These are phyloP conservation scores for Callaeas wilsoni DNA, from an alignment of 2,113 vertebrate species.

Conservation along the genomic window DNA sequence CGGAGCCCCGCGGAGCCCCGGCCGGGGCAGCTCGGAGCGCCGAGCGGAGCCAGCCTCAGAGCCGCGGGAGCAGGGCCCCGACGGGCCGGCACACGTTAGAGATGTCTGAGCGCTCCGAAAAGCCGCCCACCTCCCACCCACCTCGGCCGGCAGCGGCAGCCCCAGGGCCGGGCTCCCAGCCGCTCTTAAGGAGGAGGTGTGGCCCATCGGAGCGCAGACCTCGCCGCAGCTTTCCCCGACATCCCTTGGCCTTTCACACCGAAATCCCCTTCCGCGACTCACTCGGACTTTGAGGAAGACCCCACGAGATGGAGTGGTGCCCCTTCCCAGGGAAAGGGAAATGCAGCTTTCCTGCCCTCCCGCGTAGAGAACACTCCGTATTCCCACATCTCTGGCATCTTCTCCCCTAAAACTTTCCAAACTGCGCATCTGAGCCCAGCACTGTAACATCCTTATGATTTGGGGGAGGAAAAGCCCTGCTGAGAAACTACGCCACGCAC, in stretches of 20 bases:
- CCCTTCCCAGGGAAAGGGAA: background rate
- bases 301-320: background rate
- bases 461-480: background rate
- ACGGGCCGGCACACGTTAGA: accelerated
- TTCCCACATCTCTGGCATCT: accelerated
- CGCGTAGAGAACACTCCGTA: accelerated
- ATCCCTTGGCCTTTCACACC: background rate
- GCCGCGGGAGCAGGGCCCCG: too few relatives aligned
- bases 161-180: background rate
- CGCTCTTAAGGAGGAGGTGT: background rate
- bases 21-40: background rate
- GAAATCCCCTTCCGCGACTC: background rate
- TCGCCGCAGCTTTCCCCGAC: background rate
- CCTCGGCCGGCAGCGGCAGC: background rate
- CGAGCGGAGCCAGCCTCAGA: background rate
- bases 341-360: background rate
- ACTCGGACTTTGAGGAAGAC: background rate
- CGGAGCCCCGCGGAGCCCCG: background rate
- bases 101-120: background rate
- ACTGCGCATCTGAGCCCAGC: accelerated
- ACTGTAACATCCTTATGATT: accelerated
- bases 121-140: background rate
- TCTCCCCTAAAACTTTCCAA: background rate
- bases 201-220: background rate
- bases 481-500: accelerated